Base-by-base conservation (phyloP, 1,140 invertebrate species). In the Drosophila ironensis region DNA sequence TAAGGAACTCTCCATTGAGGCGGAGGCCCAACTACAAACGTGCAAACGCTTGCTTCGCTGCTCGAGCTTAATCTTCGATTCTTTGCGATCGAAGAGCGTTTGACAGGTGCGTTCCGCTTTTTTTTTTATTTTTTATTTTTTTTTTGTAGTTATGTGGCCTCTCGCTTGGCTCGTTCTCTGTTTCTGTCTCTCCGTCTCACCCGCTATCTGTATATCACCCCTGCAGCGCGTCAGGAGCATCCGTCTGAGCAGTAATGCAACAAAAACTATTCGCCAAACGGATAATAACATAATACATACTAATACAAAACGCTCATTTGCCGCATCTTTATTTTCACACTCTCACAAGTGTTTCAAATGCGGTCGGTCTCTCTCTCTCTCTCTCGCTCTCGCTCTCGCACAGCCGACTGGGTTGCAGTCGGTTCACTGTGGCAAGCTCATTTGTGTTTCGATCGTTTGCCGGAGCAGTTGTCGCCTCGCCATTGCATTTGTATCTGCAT, bases 241-340 rank as follows among this genome's bases (percentile, higher is more conserved):
- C n/a, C n/a, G n/a, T n/a, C n/a, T n/a, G n/a, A n/a, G n/a, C n/a
- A n/a, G n/a, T n/a, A 27, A 28, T 37, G 24, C 47, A 41, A 35
- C 30, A 33, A 30, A 2, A 30, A 33, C 28, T n/a, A n/a, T n/a
- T n/a, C n/a, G n/a, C n/a, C n/a, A n/a, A n/a, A n/a, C n/a, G n/a
- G n/a, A n/a, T n/a, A 33, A 33, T 11, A 16, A 6, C 30, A 82
- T 84, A 82, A 84, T 77, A 81, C 78, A 81, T 64, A 82, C 77
- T 72, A 64, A 84, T 84, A 77, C 72, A 77, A 82, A 84, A 69
- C 84, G 78, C 77, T 81, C 72, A 77, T 84, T 82, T 82, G 77
- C 78, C 69, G 73, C 77, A 82, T 84, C 84, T 78, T 77, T 45
- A 78, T 78, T 78, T 82, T 82, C 78, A 84, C 77, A 82, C 77